These are phyloP conservation scores for Ectropis grisescens DNA, from an alignment of 1,140 invertebrate genomes.

Conservation along the genomic window DNA sequence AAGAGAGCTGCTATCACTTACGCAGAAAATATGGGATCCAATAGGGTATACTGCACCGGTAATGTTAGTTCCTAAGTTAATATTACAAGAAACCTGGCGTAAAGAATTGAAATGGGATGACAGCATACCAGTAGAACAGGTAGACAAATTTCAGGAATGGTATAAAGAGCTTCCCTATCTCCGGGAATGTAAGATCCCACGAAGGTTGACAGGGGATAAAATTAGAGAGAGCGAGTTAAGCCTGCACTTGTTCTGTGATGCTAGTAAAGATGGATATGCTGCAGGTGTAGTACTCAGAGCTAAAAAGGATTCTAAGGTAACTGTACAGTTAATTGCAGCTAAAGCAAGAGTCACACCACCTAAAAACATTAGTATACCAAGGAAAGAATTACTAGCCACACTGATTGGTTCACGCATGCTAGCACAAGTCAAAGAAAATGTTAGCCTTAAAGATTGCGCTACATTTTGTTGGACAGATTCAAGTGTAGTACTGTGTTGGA, in stretches of 20 bases:
- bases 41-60: constrained; percentile 4
- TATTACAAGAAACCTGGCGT: constrained; percentile 7
- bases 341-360: constrained; percentile 7
- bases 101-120: constrained; percentile 4
- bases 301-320: background rate
- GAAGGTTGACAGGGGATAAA: background rate
- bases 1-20: constrained; percentile 6
- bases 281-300: constrained; percentile 4
- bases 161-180: background rate
- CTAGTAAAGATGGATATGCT: constrained; percentile 3
- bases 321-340: constrained; percentile 3
- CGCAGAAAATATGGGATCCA: constrained; percentile 11
- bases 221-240: background rate
- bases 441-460: background rate
- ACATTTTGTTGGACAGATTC: constrained; percentile 7
- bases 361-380: constrained; percentile 3
- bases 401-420: constrained; percentile 2
- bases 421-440: background rate
- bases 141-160: constrained; percentile 2
- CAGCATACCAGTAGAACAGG: background rate
- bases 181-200: background rate
- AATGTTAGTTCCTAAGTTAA: constrained; percentile 4
- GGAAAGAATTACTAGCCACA: constrained; percentile 8
- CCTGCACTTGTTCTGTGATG: constrained; percentile 7
- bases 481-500: constrained; percentile 5